Evolutionary conservation across 2,797 vertebrate genomes (phyloP), one percentile per base, ranked within the genome.

Genomic region (Argya squamiceps): DNA sequence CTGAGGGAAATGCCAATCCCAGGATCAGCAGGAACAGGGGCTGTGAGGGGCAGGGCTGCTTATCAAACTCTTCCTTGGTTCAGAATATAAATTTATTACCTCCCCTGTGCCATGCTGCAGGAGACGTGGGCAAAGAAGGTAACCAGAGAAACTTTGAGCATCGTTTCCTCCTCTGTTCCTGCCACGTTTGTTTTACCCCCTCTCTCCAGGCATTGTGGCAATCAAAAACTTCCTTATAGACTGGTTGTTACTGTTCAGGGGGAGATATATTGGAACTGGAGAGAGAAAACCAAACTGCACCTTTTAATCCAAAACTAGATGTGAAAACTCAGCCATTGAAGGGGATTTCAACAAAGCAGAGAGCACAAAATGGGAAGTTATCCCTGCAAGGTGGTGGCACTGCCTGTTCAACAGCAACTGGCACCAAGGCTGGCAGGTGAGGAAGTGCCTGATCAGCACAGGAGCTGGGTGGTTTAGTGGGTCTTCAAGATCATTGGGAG

Each of bases 61-160:
- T 22, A 30, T 4, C 80, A 67, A 19, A 41, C 60, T n/a, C 74
- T 3, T 4, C 47, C 30, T 9, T 44, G 56, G 1, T 84, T 76
- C 22, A 41, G 2, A 11, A 59, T 8, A 2, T 7, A n/a, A n/a
- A 20, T 1, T 19, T 36, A 6, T 2, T 8, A 27, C 12, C 60
- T 64, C 16, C n/a, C 30, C 60, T 26, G 53, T 10, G 67, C 53
- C 56, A 18, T 3, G 34, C 36, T 77, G 47, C 23, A 76, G 36
- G 39, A 65, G 43, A 30, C 20, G 7, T 2, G 29, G 63, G 53
- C 56, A 41, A 26, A 87, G 50, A 41, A 65, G 27, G 30, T 7
- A 50, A 62, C 14, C 13, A 18, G 22, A 67, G 36, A 20, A 62
- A 7, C 39, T 29, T 2, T 3, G 21, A 84, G 73, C 23, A 26